Evolutionary conservation across 1,140 invertebrate species (phyloP).

Genomic region (Wiebesia pumilae): DNA sequence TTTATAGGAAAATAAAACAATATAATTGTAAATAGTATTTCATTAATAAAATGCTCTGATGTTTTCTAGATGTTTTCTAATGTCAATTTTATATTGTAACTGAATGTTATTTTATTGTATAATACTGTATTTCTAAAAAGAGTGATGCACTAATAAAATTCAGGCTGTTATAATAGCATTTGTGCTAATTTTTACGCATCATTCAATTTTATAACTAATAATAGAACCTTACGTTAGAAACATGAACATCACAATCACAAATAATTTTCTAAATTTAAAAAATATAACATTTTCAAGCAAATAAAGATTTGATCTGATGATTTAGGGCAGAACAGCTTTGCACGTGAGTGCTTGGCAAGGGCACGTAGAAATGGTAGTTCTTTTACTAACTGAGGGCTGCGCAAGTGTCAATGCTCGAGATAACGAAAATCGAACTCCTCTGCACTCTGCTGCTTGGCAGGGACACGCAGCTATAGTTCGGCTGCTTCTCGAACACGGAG

Average conservation of each 20-base stretch:
- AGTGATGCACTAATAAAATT: no score
- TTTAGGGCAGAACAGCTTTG: conserved; percentile 88
- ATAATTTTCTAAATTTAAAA: not conserved
- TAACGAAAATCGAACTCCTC: conserved; percentile 89
- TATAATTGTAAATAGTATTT: not conserved
- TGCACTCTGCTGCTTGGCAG: conserved; percentile 97
- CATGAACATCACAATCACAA: not conserved
- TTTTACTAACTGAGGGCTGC: conserved; percentile 85
- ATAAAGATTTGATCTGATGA: not conserved
- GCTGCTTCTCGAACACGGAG: conserved; percentile 85
- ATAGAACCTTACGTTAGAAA: not conserved
- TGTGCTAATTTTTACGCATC: no score
- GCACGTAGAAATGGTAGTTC: conserved; percentile 90
- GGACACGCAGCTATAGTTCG: conserved; percentile 90
- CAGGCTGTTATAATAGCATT: no score
- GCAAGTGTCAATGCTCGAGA: conserved; percentile 93
- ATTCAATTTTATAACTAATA: no score
- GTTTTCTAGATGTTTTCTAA: not conserved
- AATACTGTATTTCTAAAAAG: no score
- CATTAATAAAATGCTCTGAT: not conserved
- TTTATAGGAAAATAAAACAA: not conserved
- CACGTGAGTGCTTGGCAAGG: conserved; percentile 97
- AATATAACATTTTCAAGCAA: not conserved
- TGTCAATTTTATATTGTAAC: no score
- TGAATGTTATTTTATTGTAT: no score